Evolutionary conservation across 1,140 invertebrate species (phyloP).

Genomic region (Aphaenogaster floridana): DNA sequence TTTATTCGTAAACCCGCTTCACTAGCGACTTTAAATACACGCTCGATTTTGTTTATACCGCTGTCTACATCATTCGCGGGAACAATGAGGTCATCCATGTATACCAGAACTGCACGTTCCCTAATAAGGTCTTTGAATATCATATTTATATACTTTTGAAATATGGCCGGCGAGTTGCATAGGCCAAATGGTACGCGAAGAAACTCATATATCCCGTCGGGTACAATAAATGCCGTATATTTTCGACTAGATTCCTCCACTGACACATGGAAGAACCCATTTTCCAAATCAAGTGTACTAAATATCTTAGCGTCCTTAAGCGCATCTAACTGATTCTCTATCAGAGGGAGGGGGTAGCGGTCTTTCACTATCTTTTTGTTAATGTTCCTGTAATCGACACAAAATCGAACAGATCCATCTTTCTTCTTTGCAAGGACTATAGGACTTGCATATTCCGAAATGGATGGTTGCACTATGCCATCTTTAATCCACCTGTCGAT

Average conservation of each 20-base stretch:
- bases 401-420: slow-evolving; percentile 11
- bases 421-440: slow-evolving; percentile 37
- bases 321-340: not conserved
- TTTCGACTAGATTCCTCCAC: slow-evolving; percentile 19
- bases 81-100: slow-evolving; percentile 34
- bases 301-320: slow-evolving; percentile 2
- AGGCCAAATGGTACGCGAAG: slow-evolving; percentile 16
- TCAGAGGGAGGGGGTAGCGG: slow-evolving; percentile 27
- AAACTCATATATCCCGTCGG: slow-evolving; percentile 21
- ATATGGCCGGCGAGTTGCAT: slow-evolving; percentile 13
- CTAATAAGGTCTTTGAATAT: slow-evolving; percentile 9
- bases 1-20: not conserved
- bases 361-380: slow-evolving; percentile 20
- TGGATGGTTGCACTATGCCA: slow-evolving; percentile 5
- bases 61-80: not conserved
- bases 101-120: not conserved
- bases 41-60: not conserved
- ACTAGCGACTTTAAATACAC: not conserved
- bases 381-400: slow-evolving; percentile 15
- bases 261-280: slow-evolving; percentile 33
- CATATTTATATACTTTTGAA: slow-evolving; percentile 63
- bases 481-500: slow-evolving; percentile 6
- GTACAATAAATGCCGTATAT: slow-evolving; percentile 33
- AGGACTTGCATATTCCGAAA: slow-evolving; percentile 30
- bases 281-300: slow-evolving; percentile 9